Conservation (phyloP, 2,113 vertebrate genomes). For the Phainopepla nitens region DNA sequence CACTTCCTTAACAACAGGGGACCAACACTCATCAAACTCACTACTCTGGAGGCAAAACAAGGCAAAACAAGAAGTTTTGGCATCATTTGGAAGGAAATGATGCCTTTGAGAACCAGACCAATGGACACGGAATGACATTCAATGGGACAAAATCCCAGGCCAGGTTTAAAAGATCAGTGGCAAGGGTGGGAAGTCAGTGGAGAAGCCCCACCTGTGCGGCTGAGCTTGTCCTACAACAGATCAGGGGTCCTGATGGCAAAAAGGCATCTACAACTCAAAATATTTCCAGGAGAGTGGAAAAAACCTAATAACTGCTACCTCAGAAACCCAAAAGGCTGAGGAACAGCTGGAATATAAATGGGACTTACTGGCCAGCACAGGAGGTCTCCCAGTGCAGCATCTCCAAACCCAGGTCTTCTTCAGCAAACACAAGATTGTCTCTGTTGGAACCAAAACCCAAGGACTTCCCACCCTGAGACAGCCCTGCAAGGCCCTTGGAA, state of each 20-base stretch:
- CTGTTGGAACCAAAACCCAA: fast-evolving
- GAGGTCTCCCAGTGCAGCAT: fast-evolving
- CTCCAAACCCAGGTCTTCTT: background rate
- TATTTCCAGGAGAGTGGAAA: background rate
- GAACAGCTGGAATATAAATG: background rate
- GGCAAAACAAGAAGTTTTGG: background rate
- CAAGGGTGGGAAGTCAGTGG: background rate
- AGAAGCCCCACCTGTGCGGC: background rate
- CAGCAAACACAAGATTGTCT: fast-evolving
- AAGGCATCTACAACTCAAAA: background rate
- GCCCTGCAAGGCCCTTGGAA: background rate
- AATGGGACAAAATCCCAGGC: background rate
- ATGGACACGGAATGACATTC: background rate
- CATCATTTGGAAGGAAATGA: background rate
- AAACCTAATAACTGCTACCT: background rate
- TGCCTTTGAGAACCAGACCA: background rate
- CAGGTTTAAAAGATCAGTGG: background rate
- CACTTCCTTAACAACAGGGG: background rate
- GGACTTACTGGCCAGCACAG: fast-evolving
- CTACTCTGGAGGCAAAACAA: background rate
- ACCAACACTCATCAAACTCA: background rate
- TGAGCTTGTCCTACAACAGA: background rate
- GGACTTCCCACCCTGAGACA: background rate
- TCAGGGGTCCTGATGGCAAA: fast-evolving
- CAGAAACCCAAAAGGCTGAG: background rate